Conservation (phyloP, 2,113 vertebrate genomes). For the Desmodus rotundus region DNA sequence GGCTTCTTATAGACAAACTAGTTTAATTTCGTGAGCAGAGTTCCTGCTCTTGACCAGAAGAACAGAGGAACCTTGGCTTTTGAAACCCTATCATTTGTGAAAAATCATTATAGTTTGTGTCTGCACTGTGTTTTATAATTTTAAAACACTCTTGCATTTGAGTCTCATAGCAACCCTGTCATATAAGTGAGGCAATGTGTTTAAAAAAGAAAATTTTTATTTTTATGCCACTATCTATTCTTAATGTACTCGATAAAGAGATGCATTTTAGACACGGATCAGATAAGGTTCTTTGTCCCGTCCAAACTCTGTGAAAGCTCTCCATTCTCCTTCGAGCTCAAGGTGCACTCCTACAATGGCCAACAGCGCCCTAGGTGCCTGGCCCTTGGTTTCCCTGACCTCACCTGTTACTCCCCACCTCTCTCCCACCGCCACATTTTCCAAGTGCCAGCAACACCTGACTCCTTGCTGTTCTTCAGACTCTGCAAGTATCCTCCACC, state of each 20-base stretch:
- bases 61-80: not conserved
- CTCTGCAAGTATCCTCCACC: not conserved
- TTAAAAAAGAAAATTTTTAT: conserved; percentile 20
- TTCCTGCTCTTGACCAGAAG: not conserved
- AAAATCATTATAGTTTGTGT: conserved; percentile 38
- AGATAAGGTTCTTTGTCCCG: not conserved
- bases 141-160: conserved; percentile 34
- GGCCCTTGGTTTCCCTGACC: not conserved
- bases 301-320: not conserved
- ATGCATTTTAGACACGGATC: not conserved
- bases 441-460: not conserved
- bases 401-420: not conserved
- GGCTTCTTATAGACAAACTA: not conserved
- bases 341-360: not conserved
- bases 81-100: not conserved
- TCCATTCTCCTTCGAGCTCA: not conserved
- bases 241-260: not conserved
- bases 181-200: conserved; percentile 37
- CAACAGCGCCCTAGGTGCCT: not conserved
- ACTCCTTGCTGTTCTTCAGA: not conserved
- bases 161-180: conserved; percentile 55
- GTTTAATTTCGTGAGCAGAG: not conserved
- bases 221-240: conserved; percentile 31
- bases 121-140: conserved; percentile 24
- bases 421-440: not conserved